Percentiles rank a stretch among this genome's conserved stretches.
Conservation (phyloP, 2,888 invertebrate genomes). For the Drosophila birchii region DNA sequence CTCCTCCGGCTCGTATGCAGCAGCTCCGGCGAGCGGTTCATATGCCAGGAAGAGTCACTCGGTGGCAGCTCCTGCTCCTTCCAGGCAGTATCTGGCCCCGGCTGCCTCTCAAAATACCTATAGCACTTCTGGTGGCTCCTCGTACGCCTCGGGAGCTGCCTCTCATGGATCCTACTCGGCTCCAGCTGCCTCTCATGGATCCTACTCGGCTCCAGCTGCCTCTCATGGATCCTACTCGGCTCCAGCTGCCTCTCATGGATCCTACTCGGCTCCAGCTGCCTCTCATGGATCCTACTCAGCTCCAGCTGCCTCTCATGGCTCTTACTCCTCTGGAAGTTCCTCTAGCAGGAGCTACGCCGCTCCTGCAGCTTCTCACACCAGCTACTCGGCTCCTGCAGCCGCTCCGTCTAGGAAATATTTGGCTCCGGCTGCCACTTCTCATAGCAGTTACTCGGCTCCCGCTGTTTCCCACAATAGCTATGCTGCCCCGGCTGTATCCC, state of each 20-base stretch:
- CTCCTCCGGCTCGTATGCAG: conserved; percentile 37
- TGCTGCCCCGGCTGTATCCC: conserved; percentile 24
- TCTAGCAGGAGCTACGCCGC: conserved; percentile 28
- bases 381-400: conserved; percentile 27
- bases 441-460: conserved; percentile 29
- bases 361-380: conserved; percentile 15
- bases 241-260: conserved; percentile 27
- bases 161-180: conserved; percentile 28
- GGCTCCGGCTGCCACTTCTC: conserved; percentile 15
- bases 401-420: conserved; percentile 24
- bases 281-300: conserved; percentile 31
- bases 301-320: conserved; percentile 26
- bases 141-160: conserved; percentile 13
- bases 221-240: too few species aligned
- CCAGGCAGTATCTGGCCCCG: conserved; percentile 43
- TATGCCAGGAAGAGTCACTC: conserved; percentile 15
- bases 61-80: conserved; percentile 24
- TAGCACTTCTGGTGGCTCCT: conserved; percentile 10
- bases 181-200: too few species aligned
- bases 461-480: conserved; percentile 26
- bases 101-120: conserved; percentile 20
- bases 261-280: conserved; percentile 27
- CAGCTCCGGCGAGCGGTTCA: conserved; percentile 35
- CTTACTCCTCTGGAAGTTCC: conserved; percentile 22
- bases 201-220: too few species aligned